phyloP scores from a whole-genome alignment of 2,797 vertebrate species.

The Setipinna tenuifilis region DNA sequence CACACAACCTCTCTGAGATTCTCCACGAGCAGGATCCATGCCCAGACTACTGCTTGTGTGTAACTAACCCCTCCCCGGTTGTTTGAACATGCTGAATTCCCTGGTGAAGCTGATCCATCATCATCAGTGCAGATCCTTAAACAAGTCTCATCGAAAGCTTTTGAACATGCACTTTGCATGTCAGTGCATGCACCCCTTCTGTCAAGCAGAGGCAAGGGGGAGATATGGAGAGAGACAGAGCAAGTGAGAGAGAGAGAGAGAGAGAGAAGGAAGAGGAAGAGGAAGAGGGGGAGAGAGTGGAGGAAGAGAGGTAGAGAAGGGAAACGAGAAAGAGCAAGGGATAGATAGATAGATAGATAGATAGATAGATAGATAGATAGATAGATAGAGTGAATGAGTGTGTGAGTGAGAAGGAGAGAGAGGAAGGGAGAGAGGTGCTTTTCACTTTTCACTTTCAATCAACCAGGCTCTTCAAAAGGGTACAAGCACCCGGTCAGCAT shows the following conservation, averaged over 20 bases:
- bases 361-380: not conserved
- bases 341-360: not conserved
- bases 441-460: conserved; percentile 11
- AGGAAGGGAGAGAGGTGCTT: not conserved
- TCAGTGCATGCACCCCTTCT: not conserved
- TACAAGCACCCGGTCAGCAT: conserved; percentile 13
- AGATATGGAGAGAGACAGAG: not conserved
- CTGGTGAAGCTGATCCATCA: conserved; percentile 21
- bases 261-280: not conserved
- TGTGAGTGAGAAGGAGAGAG: not conserved
- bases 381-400: not conserved
- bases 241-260: not conserved
- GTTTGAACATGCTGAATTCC: conserved; percentile 22
- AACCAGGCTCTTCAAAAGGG: conserved; percentile 19
- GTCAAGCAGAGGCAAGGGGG: not conserved
- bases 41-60: not conserved
- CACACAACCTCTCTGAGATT: not conserved
- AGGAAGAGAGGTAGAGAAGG: not conserved
- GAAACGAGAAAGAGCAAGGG: not conserved
- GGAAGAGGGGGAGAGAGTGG: not conserved
- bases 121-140: not conserved
- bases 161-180: not conserved
- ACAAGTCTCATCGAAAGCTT: conserved; percentile 23
- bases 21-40: not conserved
- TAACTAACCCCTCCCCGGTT: not conserved